These are phyloP conservation scores for Pogonophryne albipinna DNA, from an alignment of 2,797 vertebrate genomes.

Conservation along the genomic window DNA sequence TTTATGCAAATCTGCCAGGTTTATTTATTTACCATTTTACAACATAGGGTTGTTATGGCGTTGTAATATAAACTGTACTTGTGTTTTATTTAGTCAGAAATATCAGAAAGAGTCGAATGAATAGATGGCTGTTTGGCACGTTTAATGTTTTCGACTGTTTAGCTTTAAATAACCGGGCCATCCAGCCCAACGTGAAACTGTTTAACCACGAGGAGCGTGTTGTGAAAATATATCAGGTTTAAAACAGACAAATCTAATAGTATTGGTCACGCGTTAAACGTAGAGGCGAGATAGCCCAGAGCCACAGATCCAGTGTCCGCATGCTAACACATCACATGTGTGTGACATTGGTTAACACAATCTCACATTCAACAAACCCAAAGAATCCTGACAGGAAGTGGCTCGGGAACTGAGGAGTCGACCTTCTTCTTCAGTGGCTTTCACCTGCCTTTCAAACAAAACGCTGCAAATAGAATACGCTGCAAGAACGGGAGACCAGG, in stretches of 20 bases:
- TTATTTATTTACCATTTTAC: too few species aligned
- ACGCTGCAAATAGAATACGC: too few species aligned
- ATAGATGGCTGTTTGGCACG: too few species aligned
- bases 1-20: too few species aligned
- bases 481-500: too few species aligned
- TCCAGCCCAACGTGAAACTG: too few species aligned
- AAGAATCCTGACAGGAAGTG: slow-evolving; percentile 26
- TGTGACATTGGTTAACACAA: slow-evolving; percentile 43
- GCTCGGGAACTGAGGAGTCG: slow-evolving; percentile 35
- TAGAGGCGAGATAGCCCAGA: slow-evolving; percentile 30
- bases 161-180: too few species aligned
- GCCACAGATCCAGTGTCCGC: slow-evolving; percentile 42
- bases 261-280: slow-evolving; percentile 16
- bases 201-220: background rate
- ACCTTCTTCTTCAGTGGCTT: slow-evolving; percentile 47
- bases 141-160: too few species aligned
- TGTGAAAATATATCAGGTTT: slow-evolving; percentile 43
- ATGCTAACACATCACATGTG: slow-evolving; percentile 52
- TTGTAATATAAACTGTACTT: too few species aligned
- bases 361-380: background rate
- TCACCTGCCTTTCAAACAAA: slow-evolving; percentile 23
- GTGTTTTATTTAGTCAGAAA: too few species aligned
- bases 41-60: too few species aligned
- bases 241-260: slow-evolving; percentile 21
- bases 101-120: too few species aligned